Evolutionary conservation across 2,888 invertebrate genomes (phyloP), one percentile per base, ranked within the genome.

Genomic region (Timema cristinae): DNA sequence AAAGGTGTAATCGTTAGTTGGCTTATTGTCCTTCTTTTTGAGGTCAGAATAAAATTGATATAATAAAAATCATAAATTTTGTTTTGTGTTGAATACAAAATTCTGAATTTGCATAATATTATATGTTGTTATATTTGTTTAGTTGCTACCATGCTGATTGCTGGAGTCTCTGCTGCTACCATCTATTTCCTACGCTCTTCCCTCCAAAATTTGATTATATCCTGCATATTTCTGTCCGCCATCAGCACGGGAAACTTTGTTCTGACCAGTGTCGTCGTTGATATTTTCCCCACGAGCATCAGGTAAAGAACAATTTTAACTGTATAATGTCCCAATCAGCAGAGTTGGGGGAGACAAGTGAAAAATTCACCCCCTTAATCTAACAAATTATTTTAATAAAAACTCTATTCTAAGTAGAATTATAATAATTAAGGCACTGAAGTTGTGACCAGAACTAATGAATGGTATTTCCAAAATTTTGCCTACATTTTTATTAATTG

Each of bases 121-220:
- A 54, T 9, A 13, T 50, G 51, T 1, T 48, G 15, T 7, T 15
- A 50, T n/a, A 50, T 71, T 67, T 52, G 78, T 79, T 15, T 76
- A 82, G 80, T 82, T 7, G 78, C 81, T 1, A 82, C 84, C 0
- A 82, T 84, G 78, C 70, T 85, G 0, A 72, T 85, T 5, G 86
- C 89, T 0, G 88, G 88, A 0, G 47, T 85, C 2, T 86, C 88
- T 66, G 86, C 89, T 0, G 83, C 87, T 6, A 82, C 83, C 0
- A 85, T 91, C 0, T 88, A 90, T 77, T 87, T 88, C 80, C 84
- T 88, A 0, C 81, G 81, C 67, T 84, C 86, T 71, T 86, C 89
- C 71, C 81, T 85, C 54, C 78, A 88, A 48, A 88, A 88, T 1
- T 84, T 91, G 0, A 81, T 89, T 0, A 83, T 90, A 6, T 82